Evolutionary conservation across 2,888 invertebrate genomes (phyloP), one percentile per base, ranked within the genome.

Genomic region (Ptychoptera albimana): DNA sequence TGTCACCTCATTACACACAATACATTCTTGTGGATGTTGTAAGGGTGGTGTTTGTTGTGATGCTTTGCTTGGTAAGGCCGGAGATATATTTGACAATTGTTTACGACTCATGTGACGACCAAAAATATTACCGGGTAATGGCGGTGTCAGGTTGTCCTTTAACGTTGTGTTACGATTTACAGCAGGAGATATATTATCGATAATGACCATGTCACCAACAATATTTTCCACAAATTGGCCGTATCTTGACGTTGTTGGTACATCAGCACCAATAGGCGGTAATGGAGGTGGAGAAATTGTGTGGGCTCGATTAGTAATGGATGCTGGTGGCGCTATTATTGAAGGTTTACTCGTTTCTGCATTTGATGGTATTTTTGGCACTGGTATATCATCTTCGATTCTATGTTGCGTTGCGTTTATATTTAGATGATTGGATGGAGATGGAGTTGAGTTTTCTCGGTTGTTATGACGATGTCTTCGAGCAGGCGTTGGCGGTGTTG

Each of bases 1-100:
- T 4, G 76, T 71, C 39, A 73, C 61, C 56, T 83, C 83, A 36
- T 77, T 76, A 59, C 85, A 85, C 5, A 85, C 75, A 42, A 76
- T 66, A 60, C 84, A 83, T 57, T 79, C 78, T 23, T 67, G 68
- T 9, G 69, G 68, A 49, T 42, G 34, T 35, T 42, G 37, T 15
- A 31, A 31, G 11, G 4, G 37, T 37, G 8, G 16, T 42, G 34
- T 42, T 42, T 34, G 42, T 32, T 13, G 32, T 13, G 9, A n/a
- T n/a, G 15, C 3, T 35, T 23, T 23, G 23, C 23, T 5, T 1
- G 42, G 31, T 42, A 12, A 35, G 36, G 3, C 41, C 37, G 32
- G 10, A 15, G 36, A n/a, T 23, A 39, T 34, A 37, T 42, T 38
- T 12, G 38, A 32, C 42, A 8, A 45, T 15, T 42, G 42, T 32